Base-by-base conservation (phyloP, 2,888 invertebrate genomes). In the Microplitis manilae region DNA sequence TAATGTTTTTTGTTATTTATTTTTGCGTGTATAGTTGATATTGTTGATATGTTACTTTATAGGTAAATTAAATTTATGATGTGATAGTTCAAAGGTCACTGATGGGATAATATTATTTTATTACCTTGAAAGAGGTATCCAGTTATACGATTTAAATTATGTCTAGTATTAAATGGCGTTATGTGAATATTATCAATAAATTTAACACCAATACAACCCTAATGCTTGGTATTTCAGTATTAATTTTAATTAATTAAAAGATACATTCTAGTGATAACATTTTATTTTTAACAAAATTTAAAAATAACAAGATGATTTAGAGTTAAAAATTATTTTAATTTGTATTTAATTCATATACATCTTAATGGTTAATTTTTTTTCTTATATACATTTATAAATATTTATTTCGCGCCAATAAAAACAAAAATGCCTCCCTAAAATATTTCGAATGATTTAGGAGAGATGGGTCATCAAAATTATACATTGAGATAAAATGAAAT, bases 51-150 rank as follows among this genome's bases (percentile, higher is more conserved):
- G 13, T 50, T 50, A 50, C 13, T 62, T 62, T 62, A 62, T 62
- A 17, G 15, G 15, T 62, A 50, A 15, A 62, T 62, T 13, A 62
- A 62, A 62, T 62, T 62, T 62, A 62, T 62, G 62, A 62, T 62
- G 62, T 6, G 62, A 62, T 15, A 62, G 62, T 62, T 62, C 20
- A 62, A 20, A 62, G 20, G 62, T 20, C 9, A 8, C n/a, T 50
- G 13, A 50, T 50, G 13, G 13, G 13, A n/a, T 6, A 15, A 17
- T 62, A 17, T 15, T 20, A 6, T 62, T 17, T 62, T 62, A 62
- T 62, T 62, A 17, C 20, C 15, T 62, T 20, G 15, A 6, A n/a
- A 50, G 9, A 50, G 50, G 62, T 62, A 62, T 62, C 62, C 15
- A 62, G 62, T 62, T 17, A 17, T 62, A 20, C 8, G 62, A 8